Base-by-base conservation (phyloP, 2,888 invertebrate species). In the Apeira syringaria region DNA sequence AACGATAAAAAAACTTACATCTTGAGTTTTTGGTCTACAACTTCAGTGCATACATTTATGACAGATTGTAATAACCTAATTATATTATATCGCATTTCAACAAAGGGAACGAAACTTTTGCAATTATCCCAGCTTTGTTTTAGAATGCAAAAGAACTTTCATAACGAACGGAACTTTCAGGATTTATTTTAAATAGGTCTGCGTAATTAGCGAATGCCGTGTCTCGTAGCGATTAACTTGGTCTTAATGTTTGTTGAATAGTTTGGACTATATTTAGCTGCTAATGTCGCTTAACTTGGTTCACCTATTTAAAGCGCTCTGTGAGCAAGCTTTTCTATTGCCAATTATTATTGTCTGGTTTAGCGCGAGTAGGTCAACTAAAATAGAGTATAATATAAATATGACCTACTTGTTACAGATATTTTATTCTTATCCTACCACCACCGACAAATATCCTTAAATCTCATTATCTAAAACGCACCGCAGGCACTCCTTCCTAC, bases 131-230 rank as follows among this genome's bases (percentile, higher is more conserved):
- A 8, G 9, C 33, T 39, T 32, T 18, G 10, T 39, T 43, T 39
- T 39, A 30, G 35, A 49, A 28, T 7, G 18, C 29, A n/a, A 43
- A 34, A 37, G 34, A 30, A 37, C 24, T 39, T 31, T 32, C 25
- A 26, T 27, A 32, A 34, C 18, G 29, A 33, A 44, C 34, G 24
- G 33, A 47, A 47, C 37, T 46, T 41, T 41, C 9, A 20, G 13
- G 18, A 47, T 39, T 50, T 47, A 50, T 46, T 40, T 34, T 25
- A 34, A 44, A 36, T 45, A 5, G 2, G 24, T 20, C n/a, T 5
- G 4, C 25, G 26, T 41, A 64, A 65, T 65, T 65, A 64, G 56
- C 30, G 12, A 18, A 51, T 63, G 36, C 31, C 65, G 65, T 65
- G 65, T 36, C 36, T 6, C 0, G 29, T 20, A 15, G 31, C 57